Base-by-base conservation (phyloP, 2,113 vertebrate species). In the Brachirus orientalis region DNA sequence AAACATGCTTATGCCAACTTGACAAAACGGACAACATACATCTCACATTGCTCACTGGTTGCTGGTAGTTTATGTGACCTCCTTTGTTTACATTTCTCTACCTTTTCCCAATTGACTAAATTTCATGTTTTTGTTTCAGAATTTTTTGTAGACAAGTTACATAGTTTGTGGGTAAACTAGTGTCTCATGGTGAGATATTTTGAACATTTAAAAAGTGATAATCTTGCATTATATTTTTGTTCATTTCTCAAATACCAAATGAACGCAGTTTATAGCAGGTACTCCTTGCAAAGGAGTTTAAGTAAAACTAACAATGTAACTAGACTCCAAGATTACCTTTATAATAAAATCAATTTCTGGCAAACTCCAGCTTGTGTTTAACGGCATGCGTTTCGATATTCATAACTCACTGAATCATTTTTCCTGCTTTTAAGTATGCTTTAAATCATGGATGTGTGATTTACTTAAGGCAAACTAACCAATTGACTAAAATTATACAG, bases 401-500 rank as follows among this genome's bases (percentile, higher is more conserved):
- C 63, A 59, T 77, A 72, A 77, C 72, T 83, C 73, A 84, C 62
- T 73, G 63, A 38, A 33, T 77, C 46, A 64, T 84, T 80, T 67
- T 73, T 75, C 17, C 75, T 65, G 74, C 44, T 61, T 72, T 46
- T 1, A 10, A 41, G 52, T 58, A 10, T 0, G n/a, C 28, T 72
- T 74, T 83, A 83, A 86, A 62, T 87, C 75, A 77, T 17, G 40
- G 14, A 66, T 48, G 47, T 57, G 67, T 75, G 70, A 71, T 52
- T 50, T 64, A 76, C 78, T 54, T 43, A 69, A 66, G 41, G 50
- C 61, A 77, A 82, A 74, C 59, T 33, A 53, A 59, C 71, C 75
- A 72, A 79, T 73, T 80, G 76, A 76, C 74, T 69, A 6, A 80
- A 83, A 81, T 87, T 87, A 83, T 69, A 79, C 62, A 62, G 64